Evolutionary conservation across 2,888 invertebrate genomes (phyloP).

Genomic region (Cataglyphis altisquamis): DNA sequence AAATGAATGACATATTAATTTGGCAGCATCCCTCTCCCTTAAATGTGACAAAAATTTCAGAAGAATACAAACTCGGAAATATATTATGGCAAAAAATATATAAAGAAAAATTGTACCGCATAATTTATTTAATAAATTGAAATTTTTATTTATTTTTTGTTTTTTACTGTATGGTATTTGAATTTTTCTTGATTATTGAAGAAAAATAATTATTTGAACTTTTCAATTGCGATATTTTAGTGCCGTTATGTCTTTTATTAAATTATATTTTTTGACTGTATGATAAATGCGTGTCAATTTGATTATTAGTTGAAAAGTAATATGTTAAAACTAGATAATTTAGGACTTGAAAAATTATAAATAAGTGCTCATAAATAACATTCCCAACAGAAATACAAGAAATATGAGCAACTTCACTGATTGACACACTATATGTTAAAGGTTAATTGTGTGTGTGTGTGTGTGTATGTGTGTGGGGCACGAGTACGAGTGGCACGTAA

Average conservation of each 20-base stretch:
- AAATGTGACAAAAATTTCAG: not conserved
- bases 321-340: not conserved
- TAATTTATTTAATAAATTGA: not conserved
- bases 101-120: not conserved
- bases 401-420: constrained; percentile 17
- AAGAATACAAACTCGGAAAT: not conserved
- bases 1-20: constrained; percentile 31
- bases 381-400: constrained; percentile 12
- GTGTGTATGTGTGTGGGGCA: too few relatives aligned
- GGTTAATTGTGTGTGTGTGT: constrained; percentile 23
- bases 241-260: not conserved
- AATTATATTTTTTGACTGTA: not conserved
- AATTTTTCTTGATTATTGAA: not conserved
- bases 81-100: not conserved
- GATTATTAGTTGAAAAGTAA: not conserved
- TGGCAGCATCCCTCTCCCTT: not conserved
- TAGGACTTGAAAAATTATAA: not conserved
- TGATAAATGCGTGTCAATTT: not conserved
- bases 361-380: constrained; percentile 16
- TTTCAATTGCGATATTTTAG: not conserved
- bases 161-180: not conserved
- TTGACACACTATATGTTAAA: constrained; percentile 37
- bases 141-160: not conserved
- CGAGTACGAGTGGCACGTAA: constrained; percentile 2
- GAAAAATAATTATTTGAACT: not conserved